Evolutionary conservation across 2,888 invertebrate genomes (phyloP).

Genomic region (Dione vanillae): DNA sequence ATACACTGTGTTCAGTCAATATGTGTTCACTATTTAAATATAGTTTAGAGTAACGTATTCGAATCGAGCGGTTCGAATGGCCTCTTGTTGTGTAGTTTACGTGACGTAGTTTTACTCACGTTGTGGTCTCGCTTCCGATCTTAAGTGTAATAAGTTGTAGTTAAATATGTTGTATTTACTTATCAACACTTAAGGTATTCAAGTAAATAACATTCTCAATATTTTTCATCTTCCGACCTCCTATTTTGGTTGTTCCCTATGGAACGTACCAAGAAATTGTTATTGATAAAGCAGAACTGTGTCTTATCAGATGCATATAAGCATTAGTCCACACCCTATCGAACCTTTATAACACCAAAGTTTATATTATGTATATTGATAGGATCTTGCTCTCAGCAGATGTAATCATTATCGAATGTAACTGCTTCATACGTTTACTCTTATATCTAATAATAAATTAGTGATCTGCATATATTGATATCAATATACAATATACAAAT

Average conservation of each 20-base stretch:
- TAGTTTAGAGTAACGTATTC: slow-evolving; percentile 53
- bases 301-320: slow-evolving; percentile 34
- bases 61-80: slow-evolving; percentile 44
- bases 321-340: slow-evolving; percentile 35
- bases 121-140: slow-evolving; percentile 38
- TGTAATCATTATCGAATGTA: slow-evolving; percentile 42
- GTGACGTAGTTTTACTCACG: slow-evolving; percentile 42
- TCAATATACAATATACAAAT: slow-evolving; percentile 31
- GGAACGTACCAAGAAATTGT: slow-evolving; percentile 29
- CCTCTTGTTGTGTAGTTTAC: slow-evolving; percentile 46
- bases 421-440: slow-evolving; percentile 43
- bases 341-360: slow-evolving; percentile 44
- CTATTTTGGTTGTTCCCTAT: slow-evolving; percentile 22
- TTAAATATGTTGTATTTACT: slow-evolving; percentile 27
- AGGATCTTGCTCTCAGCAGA: slow-evolving; percentile 40
- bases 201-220: slow-evolving; percentile 20
- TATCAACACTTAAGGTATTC: slow-evolving; percentile 19
- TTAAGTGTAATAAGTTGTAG: slow-evolving; percentile 37
- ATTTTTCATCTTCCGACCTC: slow-evolving; percentile 27
- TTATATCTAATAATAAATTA: slow-evolving; percentile 37
- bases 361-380: slow-evolving; percentile 42
- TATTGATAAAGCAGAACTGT: slow-evolving; percentile 31
- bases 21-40: slow-evolving; percentile 73
- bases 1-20: slow-evolving; percentile 72
- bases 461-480: slow-evolving; percentile 34